These are phyloP conservation scores for Phanerotoma sp. DNA, from an alignment of 2,888 invertebrate species.

Conservation along the genomic window DNA sequence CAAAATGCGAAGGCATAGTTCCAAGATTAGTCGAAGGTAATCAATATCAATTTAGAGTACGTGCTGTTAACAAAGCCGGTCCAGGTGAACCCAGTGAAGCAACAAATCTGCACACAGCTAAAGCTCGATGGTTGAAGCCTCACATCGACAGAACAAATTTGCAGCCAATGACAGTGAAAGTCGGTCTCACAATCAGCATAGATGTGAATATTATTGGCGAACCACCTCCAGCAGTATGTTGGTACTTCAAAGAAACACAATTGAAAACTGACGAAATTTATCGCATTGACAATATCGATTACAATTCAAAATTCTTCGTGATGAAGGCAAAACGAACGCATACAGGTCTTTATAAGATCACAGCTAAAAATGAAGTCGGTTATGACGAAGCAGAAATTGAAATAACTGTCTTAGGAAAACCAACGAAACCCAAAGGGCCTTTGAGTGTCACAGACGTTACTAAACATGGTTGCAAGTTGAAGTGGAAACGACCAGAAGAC, in stretches of 20 bases:
- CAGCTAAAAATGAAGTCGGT: conserved; percentile 89
- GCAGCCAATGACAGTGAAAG: conserved; percentile 80
- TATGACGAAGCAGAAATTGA: conserved; percentile 91
- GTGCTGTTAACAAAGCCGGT: conserved; percentile 96
- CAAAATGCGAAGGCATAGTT: conserved; percentile 82
- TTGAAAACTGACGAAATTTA: conserved; percentile 64
- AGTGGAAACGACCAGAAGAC: conserved; percentile 93
- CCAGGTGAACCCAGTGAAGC: conserved; percentile 89
- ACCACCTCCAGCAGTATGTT: conserved; percentile 89
- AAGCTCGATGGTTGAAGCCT: conserved; percentile 87
- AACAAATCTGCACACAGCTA: conserved; percentile 89
- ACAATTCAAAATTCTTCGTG: conserved; percentile 88
- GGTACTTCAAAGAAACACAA: conserved; percentile 78
- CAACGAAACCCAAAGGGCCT: conserved; percentile 81
- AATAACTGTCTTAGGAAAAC: conserved; percentile 82
- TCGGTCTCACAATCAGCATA: conserved; percentile 82
- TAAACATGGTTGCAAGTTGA: conserved; percentile 87
- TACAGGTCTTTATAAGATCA: conserved; percentile 86
- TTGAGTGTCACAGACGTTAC: conserved; percentile 85
- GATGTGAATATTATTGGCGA: conserved; percentile 91
- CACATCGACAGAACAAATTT: conserved; percentile 90
- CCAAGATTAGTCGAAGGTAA: conserved; percentile 89
- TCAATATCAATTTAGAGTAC: conserved; percentile 91
- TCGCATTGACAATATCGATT: conserved; percentile 81
- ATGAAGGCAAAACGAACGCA: conserved; percentile 78